Evolutionary conservation across 2,113 vertebrate genomes (phyloP).

Genomic region (Rhombomys opimus): DNA sequence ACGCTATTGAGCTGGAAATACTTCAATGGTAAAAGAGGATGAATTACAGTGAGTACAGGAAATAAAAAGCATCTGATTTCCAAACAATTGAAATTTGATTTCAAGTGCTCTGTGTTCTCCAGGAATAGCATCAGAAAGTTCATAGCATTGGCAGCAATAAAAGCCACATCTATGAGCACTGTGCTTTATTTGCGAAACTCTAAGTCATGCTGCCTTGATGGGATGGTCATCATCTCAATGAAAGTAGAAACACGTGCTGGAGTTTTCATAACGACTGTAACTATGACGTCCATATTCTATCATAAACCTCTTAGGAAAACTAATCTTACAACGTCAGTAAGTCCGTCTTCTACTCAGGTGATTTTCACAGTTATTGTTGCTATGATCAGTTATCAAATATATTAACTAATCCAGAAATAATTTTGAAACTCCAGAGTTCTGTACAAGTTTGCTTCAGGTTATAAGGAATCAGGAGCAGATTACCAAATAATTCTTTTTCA

Average conservation of each 20-base stretch:
- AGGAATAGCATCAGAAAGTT: background rate
- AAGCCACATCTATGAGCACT: background rate
- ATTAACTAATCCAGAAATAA: background rate
- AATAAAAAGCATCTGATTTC: background rate
- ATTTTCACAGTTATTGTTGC: background rate
- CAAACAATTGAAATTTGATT: background rate
- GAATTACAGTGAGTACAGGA: background rate
- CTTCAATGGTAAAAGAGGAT: background rate
- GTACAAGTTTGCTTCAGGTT: background rate
- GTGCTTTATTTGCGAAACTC: constrained; percentile 11
- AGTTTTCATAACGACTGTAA: background rate
- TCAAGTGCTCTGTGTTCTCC: background rate
- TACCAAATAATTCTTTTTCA: background rate
- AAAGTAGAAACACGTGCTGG: background rate
- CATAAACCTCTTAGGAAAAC: background rate
- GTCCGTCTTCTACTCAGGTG: background rate
- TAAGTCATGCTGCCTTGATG: background rate
- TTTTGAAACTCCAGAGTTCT: background rate
- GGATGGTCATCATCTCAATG: background rate
- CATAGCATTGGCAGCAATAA: background rate
- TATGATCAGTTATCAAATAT: background rate
- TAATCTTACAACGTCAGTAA: no score
- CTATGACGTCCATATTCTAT: background rate
- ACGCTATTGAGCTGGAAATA: background rate
- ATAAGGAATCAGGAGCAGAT: background rate